Base-by-base conservation (phyloP, 2,797 vertebrate species). In the Pangasius krempfi region DNA sequence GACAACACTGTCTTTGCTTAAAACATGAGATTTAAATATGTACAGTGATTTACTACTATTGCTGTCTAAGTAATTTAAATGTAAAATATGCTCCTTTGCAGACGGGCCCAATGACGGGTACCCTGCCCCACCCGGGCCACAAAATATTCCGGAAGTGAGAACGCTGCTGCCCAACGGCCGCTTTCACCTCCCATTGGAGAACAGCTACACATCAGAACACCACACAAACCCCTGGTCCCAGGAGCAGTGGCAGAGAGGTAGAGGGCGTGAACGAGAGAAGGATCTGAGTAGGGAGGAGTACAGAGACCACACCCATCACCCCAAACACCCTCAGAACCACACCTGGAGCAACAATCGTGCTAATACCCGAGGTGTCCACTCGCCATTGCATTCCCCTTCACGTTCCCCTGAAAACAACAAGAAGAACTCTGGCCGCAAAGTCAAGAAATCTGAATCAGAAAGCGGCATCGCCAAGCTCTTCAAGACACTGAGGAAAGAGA, bases 111-210 rank as follows among this genome's bases (percentile, higher is more conserved):
- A 96, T 97, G 98, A 99, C 97, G 94, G 97, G 96, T 94, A 97
- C 97, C 96, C 97, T 97, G 94, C 97, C 97, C 92, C 97, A 96
- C 93, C 97, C 97, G 94, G 98, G 96, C 94, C 98, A 97, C 98
- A 98, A 98, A 97, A 97, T 96, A 94, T 98, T 97, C 95, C 98
- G 98, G 97, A 98, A 99, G 95, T 99, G 97, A 99, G 96, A 97
- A 94, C 93, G 52, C 92, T 93, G 94, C 95, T 96, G 88, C 93
- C 93, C 25, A 96, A 97, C 93, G 97, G 96, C 95, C 96, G 96
- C 95, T 97, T 96, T 95, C 96, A 97, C 96, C 96, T 97, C 94
- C 96, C 97, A 95, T 97, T 94, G 96, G 98, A 99, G 97, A 97
- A 97, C 97, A 98, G 97, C 96, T 98, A 97, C 95, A 97, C 97